Percentiles rank a stretch among this genome's conserved stretches.
phyloP scores from a whole-genome alignment of 1,140 invertebrate species.

The Bombus ignitus region DNA sequence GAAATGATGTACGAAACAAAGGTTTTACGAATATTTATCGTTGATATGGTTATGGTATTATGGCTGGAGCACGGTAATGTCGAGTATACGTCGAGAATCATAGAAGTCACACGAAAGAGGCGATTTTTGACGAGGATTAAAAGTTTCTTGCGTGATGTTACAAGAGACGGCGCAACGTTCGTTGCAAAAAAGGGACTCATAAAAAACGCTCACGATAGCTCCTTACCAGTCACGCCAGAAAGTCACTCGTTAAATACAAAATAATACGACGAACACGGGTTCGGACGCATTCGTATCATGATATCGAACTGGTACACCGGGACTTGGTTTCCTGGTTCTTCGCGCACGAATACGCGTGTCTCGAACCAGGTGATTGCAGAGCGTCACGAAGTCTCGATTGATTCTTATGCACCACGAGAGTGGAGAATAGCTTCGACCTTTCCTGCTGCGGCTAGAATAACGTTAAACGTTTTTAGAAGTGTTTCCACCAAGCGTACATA shows the following conservation, averaged over 20 bases:
- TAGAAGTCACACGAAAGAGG: neutral
- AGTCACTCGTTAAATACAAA: conserved; percentile 41
- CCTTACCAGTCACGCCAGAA: conserved; percentile 48
- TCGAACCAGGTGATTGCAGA: conserved; percentile 7
- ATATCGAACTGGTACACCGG: conserved; percentile 31
- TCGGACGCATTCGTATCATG: conserved; percentile 48
- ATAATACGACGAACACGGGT: neutral
- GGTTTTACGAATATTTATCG: conserved; percentile 1
- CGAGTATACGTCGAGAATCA: too few species aligned
- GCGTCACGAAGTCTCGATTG: conserved; percentile 54
- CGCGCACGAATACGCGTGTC: conserved; percentile 47
- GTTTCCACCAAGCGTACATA: neutral
- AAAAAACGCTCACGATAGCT: conserved; percentile 17
- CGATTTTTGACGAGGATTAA: neutral
- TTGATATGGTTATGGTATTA: too few species aligned
- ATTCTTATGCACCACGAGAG: conserved; percentile 55
- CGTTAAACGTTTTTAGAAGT: neutral
- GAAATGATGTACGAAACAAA: neutral
- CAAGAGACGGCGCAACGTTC: neutral
- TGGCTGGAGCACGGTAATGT: too few species aligned
- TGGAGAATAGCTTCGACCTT: conserved; percentile 25
- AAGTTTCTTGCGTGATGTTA: conserved; percentile 20
- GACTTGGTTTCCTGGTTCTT: conserved; percentile 34
- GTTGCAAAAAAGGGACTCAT: neutral
- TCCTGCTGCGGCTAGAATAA: neutral